Base-by-base conservation (phyloP, 2,888 invertebrate species). In the Rhimphoctona megacephalus region DNA sequence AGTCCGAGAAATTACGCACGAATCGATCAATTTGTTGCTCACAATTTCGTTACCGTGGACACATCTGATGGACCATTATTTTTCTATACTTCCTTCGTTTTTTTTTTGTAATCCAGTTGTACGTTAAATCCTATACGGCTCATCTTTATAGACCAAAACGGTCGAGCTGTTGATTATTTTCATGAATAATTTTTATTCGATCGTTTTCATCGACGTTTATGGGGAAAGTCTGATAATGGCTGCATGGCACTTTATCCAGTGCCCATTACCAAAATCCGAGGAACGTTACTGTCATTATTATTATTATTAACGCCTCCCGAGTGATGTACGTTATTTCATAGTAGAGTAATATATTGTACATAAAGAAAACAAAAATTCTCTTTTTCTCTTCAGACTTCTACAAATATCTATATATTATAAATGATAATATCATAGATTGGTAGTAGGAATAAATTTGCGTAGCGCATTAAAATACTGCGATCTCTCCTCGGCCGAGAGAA, bases 281-380 rank as follows among this genome's bases (percentile, higher is more conserved):
- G 84, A 84, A 78, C 52, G 33, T 69, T 74, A 49, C 57, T 46
- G 57, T 66, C 36, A 61, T 81, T 33, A 73, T 64, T 81, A 52
- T 39, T 39, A 39, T 52, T 69, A 54, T 69, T 69, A 57, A 81
- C 54, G 88, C 85, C 85, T 85, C 82, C 83, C 86, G 85, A 89
- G 89, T 89, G 88, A 89, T 88, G 69, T 77, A 83, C 67, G 84
- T 81, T 83, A 78, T 67, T 79, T 66, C 67, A 52, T 83, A 86
- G 83, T 83, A 86, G 73, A 87, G 85, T 88, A 88, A 87, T 88
- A 88, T 89, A 88, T 87, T 87, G 85, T 86, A 87, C 57, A 83
- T 87, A 88, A 74, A 30, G 8, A 76, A 17, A 66, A 76, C 39
- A 17, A 73, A 73, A 81, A 72, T 66, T 77, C 78, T 77, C 46